Evolutionary conservation across 2,113 vertebrate genomes (phyloP), one percentile per base, ranked within the genome.

Genomic region (Hippocampus guttulatus): DNA sequence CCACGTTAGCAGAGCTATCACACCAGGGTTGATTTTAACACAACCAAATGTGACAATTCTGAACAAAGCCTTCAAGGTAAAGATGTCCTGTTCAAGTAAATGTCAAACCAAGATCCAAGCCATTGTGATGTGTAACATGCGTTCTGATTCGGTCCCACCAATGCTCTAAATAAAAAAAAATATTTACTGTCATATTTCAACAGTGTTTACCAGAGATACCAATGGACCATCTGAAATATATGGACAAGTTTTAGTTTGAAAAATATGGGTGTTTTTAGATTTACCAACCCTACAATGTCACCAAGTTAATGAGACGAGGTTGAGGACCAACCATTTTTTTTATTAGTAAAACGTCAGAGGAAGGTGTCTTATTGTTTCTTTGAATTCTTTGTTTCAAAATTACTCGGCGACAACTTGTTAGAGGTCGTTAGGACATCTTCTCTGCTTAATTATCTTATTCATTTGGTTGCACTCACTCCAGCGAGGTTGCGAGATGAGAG

Each of bases 401-500:
- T 47, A 47, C 12, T 73, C 49, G 3, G 43, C 15, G 52, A 64
- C 43, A 61, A 71, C 74, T 57, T 74, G 55, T 75, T 63, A 75
- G 23, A 55, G 60, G 69, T 70, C 62, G 60, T 71, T 14, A 71
- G 60, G 27, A 75, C 68, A 78, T 70, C 57, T 51, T 66, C 27
- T 69, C 41, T 41, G 66, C 65, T 62, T 76, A 76, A 71, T 74
- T 74, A 68, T 38, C 33, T n/a, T 67, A 58, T 43, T 76, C 47
- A 60, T 70, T 78, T 61, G 25, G 64, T 25, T 51, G 38, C 43
- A 40, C 64, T 54, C 43, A 66, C 70, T 74, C 62, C 15, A 58
- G 71, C 16, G 41, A 45, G 33, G n/a, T 10, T 21, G 62, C 30
- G 43, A 20, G 40, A 52, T 30, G 66, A 27, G 43, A 67, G 49